Evolutionary conservation across 64 coral and sea anemone species (phyloP), one percentile per base, ranked within the genome.

Genomic region (Dendronephthya gigantea): DNA sequence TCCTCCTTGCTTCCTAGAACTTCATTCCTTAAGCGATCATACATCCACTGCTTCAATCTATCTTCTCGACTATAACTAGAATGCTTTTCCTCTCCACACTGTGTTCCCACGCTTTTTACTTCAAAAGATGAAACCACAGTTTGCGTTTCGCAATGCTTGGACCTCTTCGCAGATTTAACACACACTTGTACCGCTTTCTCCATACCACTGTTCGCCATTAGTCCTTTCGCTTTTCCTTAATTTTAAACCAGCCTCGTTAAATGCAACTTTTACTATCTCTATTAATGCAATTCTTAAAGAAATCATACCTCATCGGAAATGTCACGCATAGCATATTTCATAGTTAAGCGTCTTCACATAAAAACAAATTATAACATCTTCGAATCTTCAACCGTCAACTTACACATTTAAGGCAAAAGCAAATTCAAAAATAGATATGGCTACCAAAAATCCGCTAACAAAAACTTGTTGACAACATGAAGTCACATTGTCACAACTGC

Each of bases 391-490:
- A 70, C 66, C 9, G 66, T 9, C 8, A 70, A 70, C 66, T 70
- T 70, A 70, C 66, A 70, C 66, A 8, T 70, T n/a, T 70, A 70
- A 70, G 66, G 23, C 23, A n/a, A 70, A 8, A 70, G 8, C 66
- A 70, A 70, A 9, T 31, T 70, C 66, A 70, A 70, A 70, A 70
- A 70, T 70, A n/a, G 23, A 70, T n/a, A 70, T 70, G 66, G 23
- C 66, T n/a, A 25, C 9, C 66, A 70, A 70, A 70, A 70, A 49
- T 81, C 32, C 69, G 2, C 30, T 74, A 0, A 79, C 52, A 9
- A 87, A 87, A 48, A 65, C 81, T 31, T 82, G 41, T 74, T 48
- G 79, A 50, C 74, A 88, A 82, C 68, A 88, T 22, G 0, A 88
- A 81, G 68, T 82, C 47, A 87, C 74, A 29, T 88, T 40, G 70